Conservation (phyloP, 2,113 vertebrate species). For the Verasper variegatus region DNA sequence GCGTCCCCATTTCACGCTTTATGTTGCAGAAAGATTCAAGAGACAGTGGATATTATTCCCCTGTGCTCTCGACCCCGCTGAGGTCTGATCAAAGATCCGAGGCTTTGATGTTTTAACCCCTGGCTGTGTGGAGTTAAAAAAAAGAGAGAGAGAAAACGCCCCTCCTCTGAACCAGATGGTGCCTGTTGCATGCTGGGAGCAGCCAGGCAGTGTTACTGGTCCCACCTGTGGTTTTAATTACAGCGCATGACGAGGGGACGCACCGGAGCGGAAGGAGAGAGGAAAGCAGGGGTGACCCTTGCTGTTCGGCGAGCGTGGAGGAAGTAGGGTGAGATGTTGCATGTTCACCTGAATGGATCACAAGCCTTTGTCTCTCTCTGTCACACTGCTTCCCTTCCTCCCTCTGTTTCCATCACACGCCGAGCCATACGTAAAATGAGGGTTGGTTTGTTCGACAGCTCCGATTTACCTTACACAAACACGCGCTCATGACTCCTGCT, state of each 20-base stretch:
- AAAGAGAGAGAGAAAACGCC: conserved; percentile 55
- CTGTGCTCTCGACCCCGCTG: conserved; percentile 58
- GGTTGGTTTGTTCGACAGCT: conserved; percentile 33
- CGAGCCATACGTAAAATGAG: conserved; percentile 10
- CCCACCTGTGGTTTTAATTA: conserved; percentile 87
- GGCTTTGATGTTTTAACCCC: conserved; percentile 84
- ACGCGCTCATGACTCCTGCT: conserved; percentile 39
- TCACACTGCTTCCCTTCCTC: not conserved
- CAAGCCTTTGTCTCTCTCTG: conserved; percentile 1
- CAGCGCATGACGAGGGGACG: conserved; percentile 73
- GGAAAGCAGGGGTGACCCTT: conserved; percentile 73
- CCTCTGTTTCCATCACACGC: not conserved
- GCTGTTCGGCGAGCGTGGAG: conserved; percentile 43
- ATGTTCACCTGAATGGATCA: conserved; percentile 48
- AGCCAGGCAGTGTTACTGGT: conserved; percentile 75
- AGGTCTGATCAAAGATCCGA: conserved; percentile 77
- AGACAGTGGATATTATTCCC: conserved; percentile 70
- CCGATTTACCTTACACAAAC: conserved; percentile 35
- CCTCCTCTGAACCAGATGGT: conserved; percentile 82
- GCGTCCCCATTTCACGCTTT: conserved; percentile 79
- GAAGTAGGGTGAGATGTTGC: conserved; percentile 3
- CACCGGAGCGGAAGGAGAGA: conserved; percentile 68
- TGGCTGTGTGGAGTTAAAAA: conserved; percentile 71
- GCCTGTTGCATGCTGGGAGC: conserved; percentile 82
- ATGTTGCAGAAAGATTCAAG: conserved; percentile 76